Evolutionary conservation across 2,113 vertebrate species (phyloP), one percentile per base, ranked within the genome.

Genomic region (Pterocles orientalis): DNA sequence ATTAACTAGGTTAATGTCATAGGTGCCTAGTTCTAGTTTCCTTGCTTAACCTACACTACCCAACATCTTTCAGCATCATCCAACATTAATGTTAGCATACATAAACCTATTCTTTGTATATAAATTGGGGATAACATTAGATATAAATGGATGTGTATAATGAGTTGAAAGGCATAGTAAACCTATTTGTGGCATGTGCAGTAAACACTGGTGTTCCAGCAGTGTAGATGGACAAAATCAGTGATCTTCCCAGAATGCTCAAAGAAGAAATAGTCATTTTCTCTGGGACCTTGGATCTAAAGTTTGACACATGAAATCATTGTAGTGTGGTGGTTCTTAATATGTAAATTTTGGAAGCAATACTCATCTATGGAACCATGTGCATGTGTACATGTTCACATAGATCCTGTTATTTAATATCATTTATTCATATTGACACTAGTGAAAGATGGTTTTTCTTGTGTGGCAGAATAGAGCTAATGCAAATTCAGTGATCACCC

Each of bases 401-500:
- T 4, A 50, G 65, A 70, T 70, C 16, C n/a, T 79, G 60, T 70
- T 66, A 56, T 64, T 92, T 82, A n/a, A 14, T 58, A 26, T 87
- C 75, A 36, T 41, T 82, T 90, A 80, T 75, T 93, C 29, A 58
- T 68, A 77, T 57, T 69, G 50, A 21, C 43, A 56, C 43, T 43
- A 68, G 11, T 47, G 39, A 89, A 83, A 92, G 45, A 23, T 58
- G 36, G 6, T 18, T 87, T 48, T 85, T 34, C 39, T 78, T 81
- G 43, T 48, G 43, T 86, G 60, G 39, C 69, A 57, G 48, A 71
- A 53, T 7, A 53, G 43, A 83, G 34, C 39, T 81, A 53, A 75
- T 64, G 64, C 53, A 92, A 94, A 96, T 62, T 92, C 68, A 48
- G 60, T 76, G 41, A 92, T 76, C 66, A 62, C 80, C 61, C 34